These are phyloP conservation scores for Mohoua ochrocephala DNA, from an alignment of 2,113 vertebrate species.

Conservation along the genomic window DNA sequence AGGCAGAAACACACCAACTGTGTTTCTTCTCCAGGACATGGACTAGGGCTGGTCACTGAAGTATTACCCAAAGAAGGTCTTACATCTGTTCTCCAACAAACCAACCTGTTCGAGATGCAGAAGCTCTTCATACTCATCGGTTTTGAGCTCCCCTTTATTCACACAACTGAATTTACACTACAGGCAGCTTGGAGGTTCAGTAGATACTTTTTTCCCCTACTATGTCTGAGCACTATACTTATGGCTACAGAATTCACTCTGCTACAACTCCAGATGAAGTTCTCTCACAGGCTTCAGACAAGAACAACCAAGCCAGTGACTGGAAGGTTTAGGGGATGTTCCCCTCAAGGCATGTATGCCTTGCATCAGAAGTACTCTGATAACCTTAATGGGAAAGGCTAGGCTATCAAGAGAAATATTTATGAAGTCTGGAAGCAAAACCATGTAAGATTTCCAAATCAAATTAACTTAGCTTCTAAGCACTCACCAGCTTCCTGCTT, in stretches of 20 bases:
- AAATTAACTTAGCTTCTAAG: neutral
- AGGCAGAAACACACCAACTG: neutral
- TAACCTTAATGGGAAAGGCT: neutral
- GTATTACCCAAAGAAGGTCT: neutral
- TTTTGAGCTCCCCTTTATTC: neutral
- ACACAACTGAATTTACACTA: neutral
- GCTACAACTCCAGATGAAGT: neutral
- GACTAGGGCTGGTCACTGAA: neutral
- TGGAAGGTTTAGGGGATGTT: neutral
- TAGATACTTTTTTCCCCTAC: neutral
- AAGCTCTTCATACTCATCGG: neutral
- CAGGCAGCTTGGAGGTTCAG: neutral
- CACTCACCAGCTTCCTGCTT: neutral
- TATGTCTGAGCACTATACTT: neutral
- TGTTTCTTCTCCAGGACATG: neutral
- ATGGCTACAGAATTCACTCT: neutral
- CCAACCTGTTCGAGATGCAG: neutral
- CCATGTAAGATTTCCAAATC: neutral
- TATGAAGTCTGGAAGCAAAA: neutral
- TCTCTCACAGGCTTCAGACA: neutral
- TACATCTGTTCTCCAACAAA: neutral
- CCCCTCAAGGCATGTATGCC: neutral
- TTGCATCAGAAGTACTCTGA: neutral
- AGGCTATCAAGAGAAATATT: neutral
- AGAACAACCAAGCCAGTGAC: neutral